Conservation (phyloP, 1,140 invertebrate genomes). For the Platorchestia sp. region DNA sequence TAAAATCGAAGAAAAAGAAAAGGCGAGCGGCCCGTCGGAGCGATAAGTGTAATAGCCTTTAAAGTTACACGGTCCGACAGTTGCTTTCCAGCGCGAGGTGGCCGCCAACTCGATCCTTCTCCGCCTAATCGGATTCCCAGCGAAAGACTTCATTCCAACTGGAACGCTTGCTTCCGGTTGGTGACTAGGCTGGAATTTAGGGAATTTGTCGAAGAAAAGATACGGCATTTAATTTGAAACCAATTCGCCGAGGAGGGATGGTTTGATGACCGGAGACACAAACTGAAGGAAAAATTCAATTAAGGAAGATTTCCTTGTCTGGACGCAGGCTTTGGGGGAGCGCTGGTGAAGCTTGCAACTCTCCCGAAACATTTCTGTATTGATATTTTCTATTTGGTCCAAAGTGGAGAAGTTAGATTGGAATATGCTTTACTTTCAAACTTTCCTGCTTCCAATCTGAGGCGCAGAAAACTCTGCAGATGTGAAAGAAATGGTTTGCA, state of each 20-base stretch:
- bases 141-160: slow-evolving; percentile 28
- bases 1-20: not conserved
- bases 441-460: not conserved
- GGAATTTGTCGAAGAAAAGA: slow-evolving; percentile 35
- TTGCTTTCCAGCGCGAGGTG: not conserved
- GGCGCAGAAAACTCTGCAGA: not conserved
- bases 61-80: slow-evolving; percentile 37
- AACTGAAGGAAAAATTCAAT: not conserved
- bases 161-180: slow-evolving; percentile 22
- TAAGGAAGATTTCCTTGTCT: not conserved
- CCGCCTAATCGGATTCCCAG: slow-evolving; percentile 28
- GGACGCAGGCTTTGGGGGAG: not conserved
- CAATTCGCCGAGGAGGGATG: slow-evolving; percentile 8
- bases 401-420: slow-evolving; percentile 21
- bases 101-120: slow-evolving; percentile 21
- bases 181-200: slow-evolving; percentile 9
- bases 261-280: not conserved
- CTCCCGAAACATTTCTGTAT: not conserved
- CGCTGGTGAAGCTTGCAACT: not conserved
- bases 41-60: slow-evolving; percentile 42
- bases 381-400: slow-evolving; percentile 24
- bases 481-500: not conserved
- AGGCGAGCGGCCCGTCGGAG: slow-evolving; percentile 3
- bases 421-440: slow-evolving; percentile 15
- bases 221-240: slow-evolving; percentile 20